Evolutionary conservation across 2,113 vertebrate genomes (phyloP).

Genomic region (Cheirogaleus medius): DNA sequence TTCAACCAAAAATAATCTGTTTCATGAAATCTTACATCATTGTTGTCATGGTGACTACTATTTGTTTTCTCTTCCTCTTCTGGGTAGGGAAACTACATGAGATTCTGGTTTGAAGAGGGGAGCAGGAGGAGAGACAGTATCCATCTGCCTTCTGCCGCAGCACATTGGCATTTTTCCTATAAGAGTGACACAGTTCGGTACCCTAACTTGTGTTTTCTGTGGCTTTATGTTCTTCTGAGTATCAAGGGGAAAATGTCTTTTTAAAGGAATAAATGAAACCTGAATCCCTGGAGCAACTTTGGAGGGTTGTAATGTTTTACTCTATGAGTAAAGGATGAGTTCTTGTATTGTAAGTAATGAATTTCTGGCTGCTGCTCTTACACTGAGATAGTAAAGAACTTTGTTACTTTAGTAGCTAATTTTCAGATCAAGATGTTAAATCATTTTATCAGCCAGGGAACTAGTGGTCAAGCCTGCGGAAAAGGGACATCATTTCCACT

Average conservation of each 20-base stretch:
- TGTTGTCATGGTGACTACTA: not conserved
- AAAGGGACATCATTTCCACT: not conserved
- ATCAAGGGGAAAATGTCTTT: not conserved
- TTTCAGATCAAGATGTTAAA: constrained; percentile 43
- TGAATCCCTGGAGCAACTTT: not conserved
- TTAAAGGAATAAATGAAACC: not conserved
- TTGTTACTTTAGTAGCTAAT: not conserved
- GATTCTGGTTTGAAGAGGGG: not conserved
- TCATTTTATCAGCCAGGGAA: constrained; percentile 13
- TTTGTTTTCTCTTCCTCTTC: not conserved
- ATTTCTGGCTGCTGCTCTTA: not conserved
- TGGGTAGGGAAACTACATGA: not conserved
- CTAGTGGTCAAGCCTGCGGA: not conserved
- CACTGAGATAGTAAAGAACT: not conserved
- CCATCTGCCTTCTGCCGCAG: not conserved
- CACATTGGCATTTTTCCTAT: not conserved
- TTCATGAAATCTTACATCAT: not conserved
- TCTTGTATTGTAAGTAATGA: not conserved
- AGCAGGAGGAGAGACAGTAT: not conserved
- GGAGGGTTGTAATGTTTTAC: not conserved
- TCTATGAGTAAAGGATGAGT: not conserved
- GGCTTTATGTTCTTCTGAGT: not conserved
- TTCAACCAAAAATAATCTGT: not conserved
- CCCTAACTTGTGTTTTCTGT: constrained; percentile 5
- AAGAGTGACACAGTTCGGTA: not conserved